phyloP scores from a whole-genome alignment of 2,113 vertebrate genomes.

The Gorilla gorilla region DNA sequence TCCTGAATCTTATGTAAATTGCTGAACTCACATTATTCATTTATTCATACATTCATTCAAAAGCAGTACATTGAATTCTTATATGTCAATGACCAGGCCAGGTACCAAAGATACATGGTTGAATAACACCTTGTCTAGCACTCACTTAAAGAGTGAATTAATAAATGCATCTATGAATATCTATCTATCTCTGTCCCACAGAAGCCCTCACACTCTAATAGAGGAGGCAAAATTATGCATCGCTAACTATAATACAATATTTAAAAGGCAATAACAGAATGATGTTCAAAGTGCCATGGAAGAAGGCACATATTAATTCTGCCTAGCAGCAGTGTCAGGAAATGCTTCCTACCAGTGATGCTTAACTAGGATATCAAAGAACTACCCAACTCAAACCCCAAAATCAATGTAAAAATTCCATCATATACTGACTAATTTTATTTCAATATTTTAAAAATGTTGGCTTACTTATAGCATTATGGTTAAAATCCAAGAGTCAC shows the following conservation, averaged over 20 bases:
- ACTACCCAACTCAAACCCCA: neutral
- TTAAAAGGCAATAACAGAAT: neutral
- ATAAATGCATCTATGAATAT: slow-evolving; percentile 50
- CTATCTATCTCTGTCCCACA: neutral
- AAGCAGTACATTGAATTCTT: slow-evolving; percentile 1
- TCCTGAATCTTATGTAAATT: slow-evolving; percentile 15
- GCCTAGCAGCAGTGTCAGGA: neutral
- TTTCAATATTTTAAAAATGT: neutral
- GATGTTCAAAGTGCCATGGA: neutral
- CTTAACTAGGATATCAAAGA: neutral
- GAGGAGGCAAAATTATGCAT: neutral
- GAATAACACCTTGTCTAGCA: slow-evolving; percentile 26
- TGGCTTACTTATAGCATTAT: neutral
- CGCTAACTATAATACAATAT: neutral
- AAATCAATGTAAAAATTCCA: slow-evolving; percentile 12
- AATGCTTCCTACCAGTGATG: neutral
- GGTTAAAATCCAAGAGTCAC: slow-evolving; percentile 20
- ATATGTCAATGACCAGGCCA: slow-evolving; percentile 9
- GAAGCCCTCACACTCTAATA: neutral
- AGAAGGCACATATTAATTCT: neutral
- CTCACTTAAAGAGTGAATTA: slow-evolving; percentile 28
- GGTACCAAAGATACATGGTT: neutral
- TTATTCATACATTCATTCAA: slow-evolving; percentile 51
- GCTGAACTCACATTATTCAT: slow-evolving; percentile 15
- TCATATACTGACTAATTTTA: neutral